Evolutionary conservation across 2,113 vertebrate genomes (phyloP).

Genomic region (Tachuris rubrigastra): DNA sequence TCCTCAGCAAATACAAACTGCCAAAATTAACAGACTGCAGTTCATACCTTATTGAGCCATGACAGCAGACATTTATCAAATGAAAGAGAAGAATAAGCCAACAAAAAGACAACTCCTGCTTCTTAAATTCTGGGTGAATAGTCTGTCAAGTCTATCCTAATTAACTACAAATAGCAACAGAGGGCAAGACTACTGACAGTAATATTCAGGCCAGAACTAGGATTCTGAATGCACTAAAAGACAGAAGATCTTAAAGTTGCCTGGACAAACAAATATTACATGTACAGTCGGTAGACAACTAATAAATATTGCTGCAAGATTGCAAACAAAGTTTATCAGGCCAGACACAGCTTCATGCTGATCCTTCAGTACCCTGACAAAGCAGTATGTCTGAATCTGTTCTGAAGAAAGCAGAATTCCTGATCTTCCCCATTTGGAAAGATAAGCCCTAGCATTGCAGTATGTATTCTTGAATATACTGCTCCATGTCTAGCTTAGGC

Average conservation of each 20-base stretch:
- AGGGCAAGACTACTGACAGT: not conserved
- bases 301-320: conserved; percentile 16
- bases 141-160: conserved; percentile 17
- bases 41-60: conserved; percentile 60
- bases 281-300: conserved; percentile 19
- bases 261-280: not conserved
- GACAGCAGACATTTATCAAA: conserved; percentile 73
- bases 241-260: conserved; percentile 19
- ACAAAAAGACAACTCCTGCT: conserved; percentile 33
- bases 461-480: not conserved
- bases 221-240: not conserved
- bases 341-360: not conserved
- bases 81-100: conserved; percentile 55
- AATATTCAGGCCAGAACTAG: not conserved
- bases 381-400: conserved; percentile 14
- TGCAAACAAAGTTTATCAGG: not conserved
- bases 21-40: conserved; percentile 66
- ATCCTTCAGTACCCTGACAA: not conserved
- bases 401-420: not conserved
- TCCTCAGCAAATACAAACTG: conserved; percentile 48
- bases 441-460: not conserved
- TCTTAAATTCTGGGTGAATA: conserved; percentile 25
- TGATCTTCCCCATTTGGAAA: conserved; percentile 35
- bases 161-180: conserved; percentile 42
- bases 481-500: not conserved